phyloP scores from a whole-genome alignment of 2,113 vertebrate genomes.

The Mustelus asterias region DNA sequence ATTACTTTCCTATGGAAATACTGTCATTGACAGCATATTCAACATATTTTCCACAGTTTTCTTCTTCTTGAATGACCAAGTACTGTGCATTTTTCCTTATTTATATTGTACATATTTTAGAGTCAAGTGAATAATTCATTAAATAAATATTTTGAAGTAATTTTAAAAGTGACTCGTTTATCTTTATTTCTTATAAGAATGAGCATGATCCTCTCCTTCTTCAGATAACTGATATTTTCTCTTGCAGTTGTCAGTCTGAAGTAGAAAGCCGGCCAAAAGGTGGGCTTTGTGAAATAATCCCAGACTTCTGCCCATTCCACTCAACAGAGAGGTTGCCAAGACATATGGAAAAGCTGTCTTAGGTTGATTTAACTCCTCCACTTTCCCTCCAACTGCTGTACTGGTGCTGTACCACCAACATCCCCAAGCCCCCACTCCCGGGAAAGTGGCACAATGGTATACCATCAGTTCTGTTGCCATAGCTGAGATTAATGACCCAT shows the following conservation, averaged over 20 bases:
- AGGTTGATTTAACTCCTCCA: background rate
- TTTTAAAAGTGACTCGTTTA: background rate
- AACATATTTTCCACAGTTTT: background rate
- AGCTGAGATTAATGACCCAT: background rate
- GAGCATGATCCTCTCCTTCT: too few species aligned
- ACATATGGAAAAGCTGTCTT: background rate
- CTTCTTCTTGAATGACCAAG: background rate
- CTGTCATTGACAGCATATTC: background rate
- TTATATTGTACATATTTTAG: background rate
- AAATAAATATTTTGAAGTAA: conserved; percentile 22
- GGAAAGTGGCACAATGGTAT: too few species aligned
- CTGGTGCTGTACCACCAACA: too few species aligned
- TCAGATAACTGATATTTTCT: background rate
- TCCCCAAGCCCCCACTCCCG: too few species aligned
- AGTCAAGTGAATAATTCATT: background rate
- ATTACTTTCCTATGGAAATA: background rate
- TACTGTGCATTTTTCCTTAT: background rate
- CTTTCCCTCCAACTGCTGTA: background rate
- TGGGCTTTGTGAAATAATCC: background rate
- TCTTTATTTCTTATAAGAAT: background rate
- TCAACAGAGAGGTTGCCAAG: background rate
- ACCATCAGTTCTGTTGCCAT: background rate
- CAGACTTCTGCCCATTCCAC: background rate
- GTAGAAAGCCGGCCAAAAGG: too few species aligned
- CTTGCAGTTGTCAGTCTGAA: background rate